Evolutionary conservation across 2,888 invertebrate genomes (phyloP), one percentile per base, ranked within the genome.

Genomic region (Crepidodera aurea): DNA sequence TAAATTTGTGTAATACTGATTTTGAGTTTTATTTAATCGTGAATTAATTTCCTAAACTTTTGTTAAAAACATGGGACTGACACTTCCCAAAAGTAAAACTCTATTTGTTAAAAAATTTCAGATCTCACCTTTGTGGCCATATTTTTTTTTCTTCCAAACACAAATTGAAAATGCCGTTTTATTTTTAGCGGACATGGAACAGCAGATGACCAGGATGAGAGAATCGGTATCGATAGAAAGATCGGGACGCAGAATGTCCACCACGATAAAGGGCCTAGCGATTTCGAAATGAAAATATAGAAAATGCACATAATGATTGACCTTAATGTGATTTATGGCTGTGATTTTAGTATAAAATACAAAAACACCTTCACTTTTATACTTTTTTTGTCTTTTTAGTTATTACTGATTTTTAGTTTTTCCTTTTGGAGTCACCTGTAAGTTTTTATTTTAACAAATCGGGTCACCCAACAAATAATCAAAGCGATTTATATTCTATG

Each of bases 291-390:
- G 22, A 48, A 12, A 48, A 48, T 34, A 37, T n/a, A 8, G 18
- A 54, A 25, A 12, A 13, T 25, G 10, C 5, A 3, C 22, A 13
- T 1, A 8, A 2, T 12, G 22, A 13, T 6, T 27, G n/a, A 48
- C n/a, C 10, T 1, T 13, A 37, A 13, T 55, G 55, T 55, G 44
- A 44, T 27, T 5, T 48, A 27, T 13, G 34, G 42, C 42, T 40
- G 54, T 54, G 16, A 44, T 32, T 44, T 55, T 44, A 44, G 29
- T 32, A 55, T 54, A 40, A 39, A 54, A 40, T 27, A 27, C 40
- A 13, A 25, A 22, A 16, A 15, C 39, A 22, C 39, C 22, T 18
- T 12, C 16, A 18, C 27, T 16, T 29, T 19, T 8, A 22, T 48
- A 5, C 8, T 27, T 10, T 48, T 27, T 10, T 8, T 48, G 4